Base-by-base conservation (phyloP, 2,888 invertebrate genomes). In the Latrodectus elegans region DNA sequence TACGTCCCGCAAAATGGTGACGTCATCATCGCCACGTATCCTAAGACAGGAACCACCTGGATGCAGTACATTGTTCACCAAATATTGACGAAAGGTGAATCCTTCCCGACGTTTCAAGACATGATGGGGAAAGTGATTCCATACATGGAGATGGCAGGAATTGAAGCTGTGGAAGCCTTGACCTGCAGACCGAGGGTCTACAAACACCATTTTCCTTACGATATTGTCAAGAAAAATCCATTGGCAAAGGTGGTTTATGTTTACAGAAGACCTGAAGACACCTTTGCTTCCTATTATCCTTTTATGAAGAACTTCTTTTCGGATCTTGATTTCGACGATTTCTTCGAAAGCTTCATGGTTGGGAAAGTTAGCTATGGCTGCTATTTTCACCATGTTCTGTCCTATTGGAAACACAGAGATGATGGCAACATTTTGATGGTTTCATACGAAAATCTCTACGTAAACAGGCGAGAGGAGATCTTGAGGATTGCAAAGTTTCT, bases 241-340 rank as follows among this genome's bases (percentile, higher is more conserved):
- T 72, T 55, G 12, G 60, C 77, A 1, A 82, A 93, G 92, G 91
- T 92, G 14, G 91, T 93, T 55, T 93, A 93, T 88, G 91, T 93
- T 55, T 91, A 92, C n/a, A 91, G 93, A 73, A 92, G 93, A 88
- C 92, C 93, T 0, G 92, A 92, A 89, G 93, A 93, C 90, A 91
- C 91, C 6, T 91, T 91, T 4, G 92, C 93, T 6, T 92, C 92
- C 1, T 92, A 91, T 82, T 93, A 91, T 89, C 91, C 92, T 88
- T 92, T 92, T 89, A 49, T 17, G 17, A 14, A 49, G 15, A 51
- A 73, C 15, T 17, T 74, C 6, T 6, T 22, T 8, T 26, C 22
- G 11, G 12, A n/a, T 0, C 14, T 83, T 1, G 67, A 74, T 52
- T 85, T 85, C 9, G 68, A 85, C 6, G 26, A 68, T 1, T 72